phyloP scores from a whole-genome alignment of 2,113 vertebrate species.

The Donacobius atricapilla region DNA sequence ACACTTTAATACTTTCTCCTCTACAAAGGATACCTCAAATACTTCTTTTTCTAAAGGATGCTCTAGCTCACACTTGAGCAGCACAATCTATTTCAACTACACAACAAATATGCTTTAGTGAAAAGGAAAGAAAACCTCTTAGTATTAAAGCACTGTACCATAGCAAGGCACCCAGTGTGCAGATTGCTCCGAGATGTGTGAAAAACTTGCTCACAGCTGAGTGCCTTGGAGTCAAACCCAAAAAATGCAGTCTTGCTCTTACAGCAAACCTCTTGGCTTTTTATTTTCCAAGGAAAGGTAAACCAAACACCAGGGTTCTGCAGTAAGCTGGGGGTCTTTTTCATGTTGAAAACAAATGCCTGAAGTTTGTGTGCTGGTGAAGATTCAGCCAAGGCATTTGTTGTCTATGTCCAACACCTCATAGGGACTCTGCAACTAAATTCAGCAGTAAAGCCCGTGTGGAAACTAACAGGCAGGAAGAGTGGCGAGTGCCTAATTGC shows the following conservation, averaged over 20 bases:
- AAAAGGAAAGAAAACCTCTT: conserved; percentile 51
- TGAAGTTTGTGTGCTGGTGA: neutral
- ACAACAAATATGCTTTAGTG: neutral
- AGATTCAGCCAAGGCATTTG: neutral
- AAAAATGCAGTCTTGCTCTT: neutral
- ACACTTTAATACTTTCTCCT: neutral
- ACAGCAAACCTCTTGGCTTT: neutral
- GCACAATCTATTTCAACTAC: conserved; percentile 1
- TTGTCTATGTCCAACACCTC: neutral
- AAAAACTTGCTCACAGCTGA: conserved; percentile 28
- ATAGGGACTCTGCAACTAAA: neutral
- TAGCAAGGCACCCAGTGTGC: conserved; percentile 27
- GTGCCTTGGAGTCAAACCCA: neutral
- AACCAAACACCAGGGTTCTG: neutral
- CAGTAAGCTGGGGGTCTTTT: neutral
- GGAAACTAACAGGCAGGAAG: neutral
- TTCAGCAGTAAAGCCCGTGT: neutral
- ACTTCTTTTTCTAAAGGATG: neutral
- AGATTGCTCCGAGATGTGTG: neutral
- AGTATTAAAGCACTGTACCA: conserved; percentile 52
- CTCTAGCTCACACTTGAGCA: neutral
- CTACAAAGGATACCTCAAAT: neutral
- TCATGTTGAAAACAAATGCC: neutral
- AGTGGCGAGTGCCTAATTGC: neutral
- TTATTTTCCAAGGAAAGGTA: neutral